phyloP scores from a whole-genome alignment of 2,888 invertebrate genomes.

The Tridacna crocea region DNA sequence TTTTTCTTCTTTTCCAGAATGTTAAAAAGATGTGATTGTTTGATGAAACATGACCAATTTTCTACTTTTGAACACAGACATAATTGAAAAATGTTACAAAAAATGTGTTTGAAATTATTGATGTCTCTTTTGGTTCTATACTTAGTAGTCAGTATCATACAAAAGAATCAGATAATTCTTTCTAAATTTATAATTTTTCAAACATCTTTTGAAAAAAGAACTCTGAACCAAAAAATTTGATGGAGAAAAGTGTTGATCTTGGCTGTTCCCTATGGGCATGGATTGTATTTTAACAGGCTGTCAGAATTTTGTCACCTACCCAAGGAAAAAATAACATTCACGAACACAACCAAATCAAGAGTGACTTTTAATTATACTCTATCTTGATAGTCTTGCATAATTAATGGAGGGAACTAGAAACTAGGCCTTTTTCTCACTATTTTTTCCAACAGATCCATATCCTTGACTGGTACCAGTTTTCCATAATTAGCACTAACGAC shows the following conservation, averaged over 20 bases:
- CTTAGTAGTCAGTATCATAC: too few species aligned
- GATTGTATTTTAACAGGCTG: constrained; percentile 25
- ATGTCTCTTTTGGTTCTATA: too few species aligned
- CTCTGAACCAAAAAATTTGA: too few species aligned
- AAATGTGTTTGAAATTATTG: neutral
- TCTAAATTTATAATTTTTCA: too few species aligned
- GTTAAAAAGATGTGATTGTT: too few species aligned
- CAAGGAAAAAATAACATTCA: constrained; percentile 19
- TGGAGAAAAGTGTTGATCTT: constrained; percentile 1
- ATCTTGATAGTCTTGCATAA: constrained; percentile 27
- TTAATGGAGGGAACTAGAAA: constrained; percentile 11
- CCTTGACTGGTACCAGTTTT: constrained; percentile 19
- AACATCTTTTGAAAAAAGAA: too few species aligned
- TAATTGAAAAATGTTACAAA: too few species aligned
- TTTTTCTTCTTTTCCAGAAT: too few species aligned
- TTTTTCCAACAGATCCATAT: constrained; percentile 1
- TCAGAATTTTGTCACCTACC: constrained; percentile 19
- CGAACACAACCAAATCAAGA: constrained; percentile 14
- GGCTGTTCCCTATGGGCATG: constrained; percentile 9
- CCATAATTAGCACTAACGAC: constrained; percentile 22
- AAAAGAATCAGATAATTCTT: too few species aligned
- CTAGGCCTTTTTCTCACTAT: constrained; percentile 3
- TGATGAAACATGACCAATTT: too few species aligned
- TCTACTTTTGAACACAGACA: too few species aligned
- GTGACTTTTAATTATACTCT: constrained; percentile 35